Evolutionary conservation across 1,140 invertebrate species (phyloP), one percentile per base, ranked within the genome.

Genomic region (Drosophila jambulina): DNA sequence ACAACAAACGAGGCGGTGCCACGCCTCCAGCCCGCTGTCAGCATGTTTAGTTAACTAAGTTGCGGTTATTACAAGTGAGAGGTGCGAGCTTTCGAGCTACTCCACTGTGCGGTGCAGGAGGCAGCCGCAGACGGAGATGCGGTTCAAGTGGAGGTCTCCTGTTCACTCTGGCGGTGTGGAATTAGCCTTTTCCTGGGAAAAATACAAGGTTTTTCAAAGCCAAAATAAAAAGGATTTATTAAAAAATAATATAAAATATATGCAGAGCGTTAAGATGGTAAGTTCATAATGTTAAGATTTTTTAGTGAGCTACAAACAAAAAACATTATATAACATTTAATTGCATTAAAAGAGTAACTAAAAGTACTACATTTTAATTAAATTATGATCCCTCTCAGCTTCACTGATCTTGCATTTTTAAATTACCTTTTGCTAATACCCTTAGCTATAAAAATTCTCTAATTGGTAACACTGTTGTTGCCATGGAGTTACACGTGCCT

Each of bases 21-120:
- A 46, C 64, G 72, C 62, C 75, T 53, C 43, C 54, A 45, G 43
- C 56, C 64, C 67, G 61, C 84, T 88, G 85, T 81, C 81, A 85
- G 85, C 82, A 72, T 88, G 85, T 88, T 88, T 90, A 88, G 85
- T 88, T 88, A 88, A 88, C 85, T 88, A 88, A 88, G 85, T 88
- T 88, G 85, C 86, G 85, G 85, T 88, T 88, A 88, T 88, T 90
- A 91, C 86, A 83, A 82, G 56, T 57, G 64, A 81, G 56, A 76
- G 64, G 78, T 65, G 71, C 38, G 51, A 68, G 77, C 46, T 36
- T 38, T 27, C 42, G 51, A 40, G 65, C 25, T 27, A 8, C 51
- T 45, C 36, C 36, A 36, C 32, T 12, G 32, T 17, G 67, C 15
- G 61, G 61, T 12, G 46, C 60, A 42, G 17, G 25, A 8, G 48